Evolutionary conservation across 1,140 invertebrate genomes (phyloP).

Genomic region (Archivesica marissinica): DNA sequence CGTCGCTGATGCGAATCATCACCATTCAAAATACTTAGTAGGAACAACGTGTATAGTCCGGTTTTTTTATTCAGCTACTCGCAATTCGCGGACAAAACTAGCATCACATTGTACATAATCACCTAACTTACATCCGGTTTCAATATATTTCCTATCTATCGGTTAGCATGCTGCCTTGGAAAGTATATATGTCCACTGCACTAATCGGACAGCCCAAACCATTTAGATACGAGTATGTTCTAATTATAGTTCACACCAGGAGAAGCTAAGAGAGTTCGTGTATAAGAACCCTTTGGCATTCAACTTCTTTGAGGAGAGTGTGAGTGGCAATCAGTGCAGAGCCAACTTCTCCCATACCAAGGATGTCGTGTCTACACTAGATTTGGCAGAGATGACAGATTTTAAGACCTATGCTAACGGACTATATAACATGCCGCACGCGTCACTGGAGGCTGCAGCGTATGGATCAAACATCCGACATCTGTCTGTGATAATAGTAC

Average conservation of each 20-base stretch:
- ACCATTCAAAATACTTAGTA: background rate
- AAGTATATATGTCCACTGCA: background rate
- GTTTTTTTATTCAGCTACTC: background rate
- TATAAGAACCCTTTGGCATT: conserved; percentile 28
- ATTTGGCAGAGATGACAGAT: conserved; percentile 68
- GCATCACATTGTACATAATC: background rate
- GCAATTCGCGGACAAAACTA: too few species aligned
- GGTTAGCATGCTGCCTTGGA: background rate
- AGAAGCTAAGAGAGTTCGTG: conserved; percentile 21
- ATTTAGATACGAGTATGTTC: background rate
- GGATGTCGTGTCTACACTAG: conserved; percentile 52
- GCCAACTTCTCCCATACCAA: conserved; percentile 22
- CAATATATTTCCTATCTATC: background rate
- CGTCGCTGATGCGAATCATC: background rate
- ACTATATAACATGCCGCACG: conserved; percentile 72
- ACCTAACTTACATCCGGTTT: background rate
- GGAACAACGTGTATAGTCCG: too few species aligned
- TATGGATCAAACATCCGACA: conserved; percentile 83
- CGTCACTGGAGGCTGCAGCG: conserved; percentile 28
- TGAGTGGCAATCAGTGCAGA: conserved; percentile 3
- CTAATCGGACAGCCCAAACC: too few species aligned
- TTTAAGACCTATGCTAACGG: conserved; percentile 70
- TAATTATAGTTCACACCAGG: conserved; percentile 26
- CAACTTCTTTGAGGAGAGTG: background rate
- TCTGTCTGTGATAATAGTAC: conserved; percentile 96